Base-by-base conservation (phyloP, 2,888 invertebrate species). In the Pyrgus malvae region DNA sequence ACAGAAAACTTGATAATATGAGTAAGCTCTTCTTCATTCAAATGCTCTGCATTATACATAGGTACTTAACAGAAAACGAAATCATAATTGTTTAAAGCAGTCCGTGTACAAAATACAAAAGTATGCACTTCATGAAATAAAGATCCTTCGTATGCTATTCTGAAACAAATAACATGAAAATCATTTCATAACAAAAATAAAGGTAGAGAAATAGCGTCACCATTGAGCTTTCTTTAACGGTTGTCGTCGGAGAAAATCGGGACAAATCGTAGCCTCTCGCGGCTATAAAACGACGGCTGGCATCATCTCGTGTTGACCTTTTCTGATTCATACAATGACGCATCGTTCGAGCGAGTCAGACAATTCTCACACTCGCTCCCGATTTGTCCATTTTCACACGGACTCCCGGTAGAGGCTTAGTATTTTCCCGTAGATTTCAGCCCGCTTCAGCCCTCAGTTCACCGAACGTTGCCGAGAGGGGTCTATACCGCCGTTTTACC, bases 361-460 rank as follows among this genome's bases (percentile, higher is more conserved):
- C 62, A 58, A 49, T 60, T 57, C 57, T 54, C 48, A 38, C 42
- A 25, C 57, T 58, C 57, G 54, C 61, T 56, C 58, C 59, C 66
- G 59, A 62, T 61, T 67, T 69, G 70, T 69, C 71, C 74, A 74
- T 76, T 82, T 79, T 76, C 74, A 77, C 72, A 58, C 75, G 62
- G 72, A 74, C 76, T 83, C 88, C 86, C 83, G 83, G 82, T 74
- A 76, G 80, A 79, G 81, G 84, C 81, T 83, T 80, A 74, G 79
- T 75, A 78, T 84, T 87, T 85, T 88, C 85, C 84, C 77, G 84
- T 83, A 86, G 83, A 80, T 79, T 83, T 79, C 75, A 76, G 64
- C 54, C 37, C 48, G 48, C 55, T 56, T 38, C 61, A 68, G 73
- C 72, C 73, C 72, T 81, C 81, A 87, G 86, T 89, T 70, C 72